phyloP scores from a whole-genome alignment of 1,140 invertebrate genomes.

The Paraescarpia echinospica region DNA sequence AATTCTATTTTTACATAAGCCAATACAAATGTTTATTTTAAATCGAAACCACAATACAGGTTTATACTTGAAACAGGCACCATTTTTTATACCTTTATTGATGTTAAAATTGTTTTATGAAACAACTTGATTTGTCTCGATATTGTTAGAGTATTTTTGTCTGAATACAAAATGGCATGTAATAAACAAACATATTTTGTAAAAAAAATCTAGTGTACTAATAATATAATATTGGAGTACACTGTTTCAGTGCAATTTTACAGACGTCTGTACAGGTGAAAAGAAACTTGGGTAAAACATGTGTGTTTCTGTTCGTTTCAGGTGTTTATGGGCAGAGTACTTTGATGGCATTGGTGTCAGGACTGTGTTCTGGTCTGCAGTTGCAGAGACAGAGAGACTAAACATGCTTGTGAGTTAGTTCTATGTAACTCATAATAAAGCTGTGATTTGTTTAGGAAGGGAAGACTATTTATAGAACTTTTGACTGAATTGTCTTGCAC shows the following conservation, averaged over 20 bases:
- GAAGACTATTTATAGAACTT: not conserved
- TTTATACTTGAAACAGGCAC: not conserved
- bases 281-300: not conserved
- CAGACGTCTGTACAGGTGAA: not conserved
- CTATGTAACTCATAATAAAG: not conserved
- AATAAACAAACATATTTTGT: no score
- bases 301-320: slow-evolving; percentile 32
- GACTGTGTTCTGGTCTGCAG: slow-evolving; percentile 86
- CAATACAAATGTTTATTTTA: not conserved
- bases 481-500: no score
- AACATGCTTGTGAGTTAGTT: slow-evolving; percentile 17
- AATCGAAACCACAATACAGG: not conserved
- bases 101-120: not conserved
- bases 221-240: not conserved
- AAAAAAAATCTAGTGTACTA: not conserved
- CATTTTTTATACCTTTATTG: not conserved
- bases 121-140: not conserved
- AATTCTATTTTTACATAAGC: not conserved
- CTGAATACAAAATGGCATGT: not conserved
- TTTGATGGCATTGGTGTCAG: slow-evolving; percentile 71
- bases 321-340: slow-evolving; percentile 81
- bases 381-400: slow-evolving; percentile 53
- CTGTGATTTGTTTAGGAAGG: not conserved
- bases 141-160: not conserved
- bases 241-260: not conserved